Conservation (phyloP, 2,888 invertebrate species). For the Yponomeuta malinellus region DNA sequence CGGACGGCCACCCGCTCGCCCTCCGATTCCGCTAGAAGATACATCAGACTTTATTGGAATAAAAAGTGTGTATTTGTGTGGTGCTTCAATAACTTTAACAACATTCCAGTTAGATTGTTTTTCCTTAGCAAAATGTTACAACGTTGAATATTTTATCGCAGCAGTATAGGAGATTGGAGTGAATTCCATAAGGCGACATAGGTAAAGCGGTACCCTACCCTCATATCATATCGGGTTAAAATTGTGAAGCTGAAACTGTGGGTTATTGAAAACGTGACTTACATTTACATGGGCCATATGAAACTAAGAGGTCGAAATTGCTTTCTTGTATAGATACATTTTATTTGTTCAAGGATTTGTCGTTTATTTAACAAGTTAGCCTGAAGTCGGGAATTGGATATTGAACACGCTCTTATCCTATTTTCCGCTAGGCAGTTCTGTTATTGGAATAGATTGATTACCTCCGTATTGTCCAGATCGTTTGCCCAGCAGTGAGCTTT, state of each 20-base stretch:
- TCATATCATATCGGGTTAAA: slow-evolving; percentile 69
- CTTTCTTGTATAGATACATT: slow-evolving; percentile 12
- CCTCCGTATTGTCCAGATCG: neutral
- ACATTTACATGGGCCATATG: slow-evolving; percentile 66
- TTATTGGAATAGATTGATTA: neutral
- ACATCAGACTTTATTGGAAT: neutral
- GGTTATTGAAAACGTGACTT: slow-evolving; percentile 76
- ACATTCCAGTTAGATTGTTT: neutral
- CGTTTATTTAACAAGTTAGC: slow-evolving; percentile 6
- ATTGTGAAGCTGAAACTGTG: slow-evolving; percentile 75
- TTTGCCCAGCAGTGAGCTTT: neutral
- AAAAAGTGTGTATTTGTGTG: no score
- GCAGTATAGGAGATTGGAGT: slow-evolving; percentile 14
- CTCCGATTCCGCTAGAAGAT: neutral
- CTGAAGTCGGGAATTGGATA: neutral
- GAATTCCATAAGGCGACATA: slow-evolving; percentile 49
- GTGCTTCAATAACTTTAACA: no score
- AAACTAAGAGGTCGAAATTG: slow-evolving; percentile 31
- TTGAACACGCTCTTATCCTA: neutral
- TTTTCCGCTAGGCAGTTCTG: neutral
- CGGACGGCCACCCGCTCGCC: slow-evolving; percentile 1
- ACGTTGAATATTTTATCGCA: neutral
- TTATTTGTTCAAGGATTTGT: slow-evolving; percentile 16
- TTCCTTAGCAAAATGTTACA: neutral
- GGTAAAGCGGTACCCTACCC: slow-evolving; percentile 34